Base-by-base conservation (phyloP, 1,140 invertebrate genomes). In the Monomorium pharaonis region DNA sequence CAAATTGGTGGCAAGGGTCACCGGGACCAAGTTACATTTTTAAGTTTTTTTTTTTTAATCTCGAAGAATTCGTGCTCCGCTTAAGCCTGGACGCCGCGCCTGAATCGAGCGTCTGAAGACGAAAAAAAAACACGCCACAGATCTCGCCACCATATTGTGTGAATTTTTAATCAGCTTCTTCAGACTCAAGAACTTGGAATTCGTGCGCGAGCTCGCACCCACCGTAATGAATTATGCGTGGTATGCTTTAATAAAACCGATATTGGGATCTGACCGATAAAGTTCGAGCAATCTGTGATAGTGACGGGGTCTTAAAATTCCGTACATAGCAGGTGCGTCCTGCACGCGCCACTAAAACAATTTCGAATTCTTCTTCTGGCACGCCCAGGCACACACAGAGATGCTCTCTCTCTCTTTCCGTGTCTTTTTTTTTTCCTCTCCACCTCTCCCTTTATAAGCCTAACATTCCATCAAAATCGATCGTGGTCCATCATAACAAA, bases 1-100 rank as follows among this genome's bases (percentile, higher is more conserved):
- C 93, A 93, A 93, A 93, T 93, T 93, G 88, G 88, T 91, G 92
- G 92, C 92, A 92, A 92, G 92, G 92, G 92, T 93, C 91, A 93
- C 86, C 70, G 86, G 89, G 87, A 88, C 84, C 85, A 70, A 72
- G 56, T 89, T 87, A 89, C 91, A 90, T 92, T 89, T 89, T 78
- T 49, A 65, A 21, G 65, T 58, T 56, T 88, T 30, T 24, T 78
- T 86, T 88, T 87, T 77, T 60, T 30, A 91, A 87, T 77, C 78
- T 77, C 76, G 42, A 44, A 76, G 78, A 86, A 88, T 90, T 84
- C 67, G 60, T 76, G 60, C 51, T 51, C 33, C 62, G 72, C 24
- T 21, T 56, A 62, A 54, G 18, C 69, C 18, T 63, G 47, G 44
- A 65, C 51, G 54, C 21, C 37, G 37, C 37, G 37, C 37, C 37